A percentile compares a stretch with the other conserved stretches of the same genome.
These are phyloP conservation scores for Colletes latitarsis DNA, from an alignment of 1,140 invertebrate genomes.

Conservation along the genomic window DNA sequence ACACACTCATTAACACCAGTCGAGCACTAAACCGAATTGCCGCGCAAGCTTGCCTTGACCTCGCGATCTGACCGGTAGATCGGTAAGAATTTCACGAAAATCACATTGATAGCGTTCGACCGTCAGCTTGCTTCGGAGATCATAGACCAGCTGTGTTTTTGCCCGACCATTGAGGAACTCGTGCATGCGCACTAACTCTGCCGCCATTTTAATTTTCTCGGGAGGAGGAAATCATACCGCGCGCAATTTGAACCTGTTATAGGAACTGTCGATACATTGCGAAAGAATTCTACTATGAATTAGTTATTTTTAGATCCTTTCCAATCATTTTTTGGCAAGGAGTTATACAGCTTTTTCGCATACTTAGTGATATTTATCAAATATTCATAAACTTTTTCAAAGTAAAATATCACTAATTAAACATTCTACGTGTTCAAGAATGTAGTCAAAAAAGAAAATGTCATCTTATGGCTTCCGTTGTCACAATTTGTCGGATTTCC, in stretches of 20 bases:
- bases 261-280: too few relatives aligned
- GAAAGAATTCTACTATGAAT: background rate
- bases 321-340: too few relatives aligned
- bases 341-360: too few relatives aligned
- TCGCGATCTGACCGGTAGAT: conserved; percentile 51
- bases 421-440: too few relatives aligned
- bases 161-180: conserved; percentile 60
- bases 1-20: conserved; percentile 41
- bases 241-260: conserved; percentile 18
- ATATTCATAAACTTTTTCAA: too few relatives aligned
- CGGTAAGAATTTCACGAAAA: conserved; percentile 56
- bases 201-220: conserved; percentile 27
- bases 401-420: too few relatives aligned
- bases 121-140: conserved; percentile 63
- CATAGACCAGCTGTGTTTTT: conserved; percentile 73
- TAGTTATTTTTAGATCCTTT: too few relatives aligned
- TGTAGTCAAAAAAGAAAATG: too few relatives aligned
- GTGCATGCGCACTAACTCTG: conserved; percentile 54
- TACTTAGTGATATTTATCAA: too few relatives aligned
- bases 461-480: too few relatives aligned
- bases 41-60: conserved; percentile 28
- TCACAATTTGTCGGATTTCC: too few relatives aligned
- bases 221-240: conserved; percentile 18
- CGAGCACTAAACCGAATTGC: conserved; percentile 29
- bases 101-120: conserved; percentile 63